A percentile compares a stretch with the other conserved stretches of the same genome.
Conservation (phyloP, 1,140 invertebrate genomes). For the Paralvinella palmiformis region DNA sequence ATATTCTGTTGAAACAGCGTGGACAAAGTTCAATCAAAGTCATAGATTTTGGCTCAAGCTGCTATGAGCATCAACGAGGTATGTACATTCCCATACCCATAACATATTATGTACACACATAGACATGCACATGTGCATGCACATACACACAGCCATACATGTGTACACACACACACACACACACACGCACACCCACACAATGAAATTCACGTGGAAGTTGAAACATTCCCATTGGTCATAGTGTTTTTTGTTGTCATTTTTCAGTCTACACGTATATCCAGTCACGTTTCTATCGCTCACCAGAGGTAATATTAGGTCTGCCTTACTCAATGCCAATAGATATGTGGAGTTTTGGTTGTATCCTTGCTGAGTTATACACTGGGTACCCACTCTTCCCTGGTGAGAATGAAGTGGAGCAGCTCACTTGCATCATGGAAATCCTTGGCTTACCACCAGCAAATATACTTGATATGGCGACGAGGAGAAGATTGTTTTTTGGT, state of each 20-base stretch:
- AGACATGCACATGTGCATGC: too few species aligned
- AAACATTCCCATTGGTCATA: slow-evolving; percentile 1
- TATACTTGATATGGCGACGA: slow-evolving; percentile 35
- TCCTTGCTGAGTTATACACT: slow-evolving; percentile 87
- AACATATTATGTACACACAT: too few species aligned
- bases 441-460: slow-evolving; percentile 6
- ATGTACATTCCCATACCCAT: too few species aligned
- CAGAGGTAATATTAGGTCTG: slow-evolving; percentile 49
- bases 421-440: slow-evolving; percentile 51
- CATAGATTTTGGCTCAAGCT: slow-evolving; percentile 53
- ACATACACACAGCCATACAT: too few species aligned
- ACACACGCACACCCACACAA: too few species aligned
- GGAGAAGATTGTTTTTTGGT: slow-evolving; percentile 47
- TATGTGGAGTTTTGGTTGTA: slow-evolving; percentile 78
- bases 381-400: slow-evolving; percentile 51
- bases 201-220: slow-evolving; percentile 7
- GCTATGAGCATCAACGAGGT: slow-evolving; percentile 50
- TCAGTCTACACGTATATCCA: slow-evolving; percentile 52
- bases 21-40: slow-evolving; percentile 50
- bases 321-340: slow-evolving; percentile 98
- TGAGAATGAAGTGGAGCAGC: slow-evolving; percentile 51
- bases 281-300: slow-evolving; percentile 50
- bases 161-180: too few species aligned
- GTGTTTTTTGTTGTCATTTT: slow-evolving; percentile 18
- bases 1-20: slow-evolving; percentile 48